Conservation (phyloP, 2,113 vertebrate genomes). For the Artemisiospiza belli region DNA sequence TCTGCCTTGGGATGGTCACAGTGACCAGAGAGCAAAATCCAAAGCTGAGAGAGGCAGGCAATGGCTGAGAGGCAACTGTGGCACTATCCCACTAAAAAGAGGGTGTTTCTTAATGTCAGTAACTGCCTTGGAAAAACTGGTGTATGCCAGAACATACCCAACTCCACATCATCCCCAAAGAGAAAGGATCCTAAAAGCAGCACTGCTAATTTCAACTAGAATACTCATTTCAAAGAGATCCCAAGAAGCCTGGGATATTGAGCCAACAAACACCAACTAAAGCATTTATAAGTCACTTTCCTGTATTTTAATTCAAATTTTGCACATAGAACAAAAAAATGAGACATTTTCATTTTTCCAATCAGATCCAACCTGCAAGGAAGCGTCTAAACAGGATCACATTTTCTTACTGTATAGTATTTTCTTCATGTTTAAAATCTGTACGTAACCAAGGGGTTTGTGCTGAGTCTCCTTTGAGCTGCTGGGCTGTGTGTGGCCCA, state of each 20-base stretch:
- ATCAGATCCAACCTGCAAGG: not conserved
- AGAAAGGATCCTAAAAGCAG: not conserved
- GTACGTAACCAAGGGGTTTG: not conserved
- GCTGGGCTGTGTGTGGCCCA: not conserved
- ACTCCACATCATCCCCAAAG: not conserved
- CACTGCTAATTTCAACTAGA: not conserved
- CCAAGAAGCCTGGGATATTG: not conserved
- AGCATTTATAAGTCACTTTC: not conserved
- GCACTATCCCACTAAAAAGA: not conserved
- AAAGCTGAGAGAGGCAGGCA: not conserved
- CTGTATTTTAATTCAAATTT: not conserved
- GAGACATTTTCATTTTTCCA: not conserved
- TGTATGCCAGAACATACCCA: not conserved
- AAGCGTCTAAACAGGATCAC: not conserved
- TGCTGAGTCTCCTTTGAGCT: not conserved
- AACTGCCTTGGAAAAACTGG: not conserved
- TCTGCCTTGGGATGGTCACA: not conserved
- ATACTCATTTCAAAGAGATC: not conserved
- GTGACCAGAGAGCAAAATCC: not conserved
- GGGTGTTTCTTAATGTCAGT: not conserved
- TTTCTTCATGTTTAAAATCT: not conserved
- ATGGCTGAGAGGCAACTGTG: not conserved
- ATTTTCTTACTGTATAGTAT: not conserved
- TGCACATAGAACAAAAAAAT: not conserved
- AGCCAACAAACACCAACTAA: not conserved